Evolutionary conservation across 1,140 invertebrate species (phyloP).

Genomic region (Teleopsis dalmanni): DNA sequence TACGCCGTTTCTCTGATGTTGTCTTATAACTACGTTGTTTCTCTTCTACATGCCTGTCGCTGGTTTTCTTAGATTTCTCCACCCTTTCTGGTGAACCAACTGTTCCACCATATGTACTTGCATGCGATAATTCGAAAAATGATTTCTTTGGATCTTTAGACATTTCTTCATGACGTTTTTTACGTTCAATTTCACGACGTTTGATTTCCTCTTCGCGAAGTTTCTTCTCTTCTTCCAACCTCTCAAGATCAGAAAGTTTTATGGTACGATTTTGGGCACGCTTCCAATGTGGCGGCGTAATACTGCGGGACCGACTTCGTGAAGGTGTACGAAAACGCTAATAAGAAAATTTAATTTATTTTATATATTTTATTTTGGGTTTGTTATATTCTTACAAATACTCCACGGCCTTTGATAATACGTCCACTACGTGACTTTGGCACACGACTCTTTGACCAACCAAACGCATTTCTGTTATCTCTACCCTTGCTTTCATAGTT

Average conservation of each 20-base stretch:
- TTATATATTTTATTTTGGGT: slow-evolving; percentile 10
- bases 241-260: slow-evolving; percentile 71
- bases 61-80: slow-evolving; percentile 1
- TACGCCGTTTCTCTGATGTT: background rate
- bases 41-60: slow-evolving; percentile 2
- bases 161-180: slow-evolving; percentile 51
- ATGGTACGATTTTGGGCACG: slow-evolving; percentile 76
- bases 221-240: slow-evolving; percentile 56
- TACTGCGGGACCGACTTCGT: slow-evolving; percentile 69
- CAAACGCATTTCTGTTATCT: slow-evolving; percentile 38
- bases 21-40: background rate
- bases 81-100: slow-evolving; percentile 15
- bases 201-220: slow-evolving; percentile 56
- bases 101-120: slow-evolving; percentile 33
- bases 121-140: slow-evolving; percentile 39
- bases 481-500: slow-evolving; percentile 46
- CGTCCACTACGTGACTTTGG: slow-evolving; percentile 66
- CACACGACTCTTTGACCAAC: slow-evolving; percentile 43
- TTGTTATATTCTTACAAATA: slow-evolving; percentile 60
- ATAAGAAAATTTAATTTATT: slow-evolving; percentile 3
- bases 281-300: slow-evolving; percentile 83
- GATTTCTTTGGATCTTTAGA: slow-evolving; percentile 38
- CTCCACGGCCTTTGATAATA: slow-evolving; percentile 80
- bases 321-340: slow-evolving; percentile 82
- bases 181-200: slow-evolving; percentile 52